Conservation (phyloP, 1,140 invertebrate genomes). For the Drusus annulatus region DNA sequence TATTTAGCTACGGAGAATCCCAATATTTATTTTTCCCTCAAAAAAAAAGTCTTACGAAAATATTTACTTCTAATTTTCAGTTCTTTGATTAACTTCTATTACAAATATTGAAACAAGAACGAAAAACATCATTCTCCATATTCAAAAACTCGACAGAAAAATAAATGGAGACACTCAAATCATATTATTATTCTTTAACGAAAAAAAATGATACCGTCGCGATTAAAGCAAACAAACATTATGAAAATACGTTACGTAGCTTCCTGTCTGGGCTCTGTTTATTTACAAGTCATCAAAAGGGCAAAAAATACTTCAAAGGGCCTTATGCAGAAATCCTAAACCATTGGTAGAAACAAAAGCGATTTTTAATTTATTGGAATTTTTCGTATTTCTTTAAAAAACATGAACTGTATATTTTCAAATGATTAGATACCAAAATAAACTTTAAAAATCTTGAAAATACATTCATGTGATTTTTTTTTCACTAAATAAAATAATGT, state of each 20-base stretch:
- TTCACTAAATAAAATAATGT: no score
- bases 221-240: constrained; percentile 16
- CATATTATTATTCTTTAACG: neutral
- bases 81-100: constrained; percentile 8
- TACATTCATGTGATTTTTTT: no score
- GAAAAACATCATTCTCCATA: neutral
- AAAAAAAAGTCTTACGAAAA: neutral
- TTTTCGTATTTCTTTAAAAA: no score
- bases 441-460: no score
- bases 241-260: neutral
- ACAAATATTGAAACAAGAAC: constrained; percentile 15
- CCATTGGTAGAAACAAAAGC: no score
- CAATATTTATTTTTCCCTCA: neutral
- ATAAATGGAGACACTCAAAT: constrained; percentile 5
- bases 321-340: no score
- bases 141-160: neutral
- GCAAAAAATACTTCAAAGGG: no score
- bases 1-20: neutral
- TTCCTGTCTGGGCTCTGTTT: neutral
- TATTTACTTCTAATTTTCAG: neutral
- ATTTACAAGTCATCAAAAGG: constrained; percentile 6
- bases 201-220: neutral
- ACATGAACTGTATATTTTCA: no score
- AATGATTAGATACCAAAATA: no score
- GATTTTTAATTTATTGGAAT: no score